Evolutionary conservation across 2,797 vertebrate species (phyloP).

Genomic region (Tenualosa ilisha): DNA sequence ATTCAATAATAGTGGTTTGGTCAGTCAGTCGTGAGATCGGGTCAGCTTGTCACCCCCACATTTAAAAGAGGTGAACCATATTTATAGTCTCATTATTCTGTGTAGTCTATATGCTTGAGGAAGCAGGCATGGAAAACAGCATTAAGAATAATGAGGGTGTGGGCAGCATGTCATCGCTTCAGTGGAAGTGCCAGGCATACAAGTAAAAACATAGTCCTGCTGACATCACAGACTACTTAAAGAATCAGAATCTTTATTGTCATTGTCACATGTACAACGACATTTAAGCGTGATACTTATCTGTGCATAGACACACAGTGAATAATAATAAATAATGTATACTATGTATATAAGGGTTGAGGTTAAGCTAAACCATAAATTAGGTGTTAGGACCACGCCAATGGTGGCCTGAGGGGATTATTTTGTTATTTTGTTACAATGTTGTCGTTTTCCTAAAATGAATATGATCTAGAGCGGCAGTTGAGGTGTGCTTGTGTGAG

Average conservation of each 20-base stretch:
- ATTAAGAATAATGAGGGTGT: background rate
- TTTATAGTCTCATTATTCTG: slow-evolving; percentile 33
- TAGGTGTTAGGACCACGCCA: too few relatives aligned
- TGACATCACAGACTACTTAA: background rate
- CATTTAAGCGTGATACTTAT: too few relatives aligned
- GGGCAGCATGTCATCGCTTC: background rate
- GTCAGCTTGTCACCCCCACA: background rate
- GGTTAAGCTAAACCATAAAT: too few relatives aligned
- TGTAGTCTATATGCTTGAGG: slow-evolving; percentile 7
- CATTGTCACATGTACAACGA: too few relatives aligned
- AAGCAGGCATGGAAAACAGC: background rate
- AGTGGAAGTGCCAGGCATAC: background rate
- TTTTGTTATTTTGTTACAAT: background rate
- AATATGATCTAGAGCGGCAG: background rate
- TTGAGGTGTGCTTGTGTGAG: background rate
- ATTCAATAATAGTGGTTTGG: background rate
- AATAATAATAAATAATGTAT: too few relatives aligned
- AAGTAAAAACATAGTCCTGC: background rate
- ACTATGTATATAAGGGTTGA: too few relatives aligned
- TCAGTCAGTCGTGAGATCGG: slow-evolving; percentile 8
- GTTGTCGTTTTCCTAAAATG: background rate
- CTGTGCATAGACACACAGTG: too few relatives aligned
- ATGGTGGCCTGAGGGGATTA: background rate
- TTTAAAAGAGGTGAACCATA: background rate
- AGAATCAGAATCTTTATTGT: background rate